Evolutionary conservation across 2,797 vertebrate species (phyloP), one percentile per base, ranked within the genome.

Genomic region (Odontamblyopus lacepedii): DNA sequence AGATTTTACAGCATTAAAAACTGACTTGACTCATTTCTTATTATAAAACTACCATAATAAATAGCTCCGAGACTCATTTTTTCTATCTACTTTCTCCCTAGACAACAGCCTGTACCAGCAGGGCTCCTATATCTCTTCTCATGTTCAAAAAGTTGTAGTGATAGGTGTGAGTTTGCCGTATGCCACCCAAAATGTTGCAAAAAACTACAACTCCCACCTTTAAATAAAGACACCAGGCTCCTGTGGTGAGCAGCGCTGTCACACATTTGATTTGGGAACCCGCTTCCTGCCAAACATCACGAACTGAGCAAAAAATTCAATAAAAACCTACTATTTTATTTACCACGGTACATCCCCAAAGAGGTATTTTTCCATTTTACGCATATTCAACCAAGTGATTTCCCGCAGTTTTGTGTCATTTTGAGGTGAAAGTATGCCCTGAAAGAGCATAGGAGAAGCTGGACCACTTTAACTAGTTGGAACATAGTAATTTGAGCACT

Each of bases 401-500:
- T 16, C 30, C 48, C n/a, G 2, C 63, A 35, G 15, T 9, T 9
- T 56, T 66, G 63, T 77, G 83, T 77, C 72, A 82, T 87, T 86
- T 83, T 57, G 67, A 60, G 74, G 74, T 73, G 72, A 78, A 83
- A 75, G 67, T 62, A 26, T 26, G 70, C 12, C 8, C 11, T 64
- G 51, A 55, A 27, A 60, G 56, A 55, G 26, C 11, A 8, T 5
- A 63, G 68, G 29, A 69, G 71, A 71, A 73, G 73, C 62, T 62
- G 74, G 53, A 71, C 38, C 57, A 35, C 63, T 75, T 70, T 69
- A 83, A 83, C 83, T 72, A 35, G 73, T 65, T 76, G 68, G 70
- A 89, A 81, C 72, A 83, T 29, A 79, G 87, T 88, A 76, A 90
- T 91, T 88, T 89, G 48, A 72, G 59, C 85, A 79, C 84, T 87